Evolutionary conservation across 2,888 invertebrate genomes (phyloP).

Genomic region (Loripinus fragilis): DNA sequence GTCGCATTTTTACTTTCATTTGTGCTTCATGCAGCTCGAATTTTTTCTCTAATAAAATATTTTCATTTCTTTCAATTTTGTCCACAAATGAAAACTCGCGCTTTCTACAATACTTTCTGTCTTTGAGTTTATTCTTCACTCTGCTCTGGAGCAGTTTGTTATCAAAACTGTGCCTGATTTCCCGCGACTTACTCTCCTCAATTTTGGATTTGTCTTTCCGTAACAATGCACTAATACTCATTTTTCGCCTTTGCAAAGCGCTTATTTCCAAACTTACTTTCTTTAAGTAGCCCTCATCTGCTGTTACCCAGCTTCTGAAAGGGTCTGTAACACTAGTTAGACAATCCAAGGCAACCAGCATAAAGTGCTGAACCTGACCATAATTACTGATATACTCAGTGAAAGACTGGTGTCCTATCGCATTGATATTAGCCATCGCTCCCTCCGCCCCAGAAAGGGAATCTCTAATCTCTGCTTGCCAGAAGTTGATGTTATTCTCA

Average conservation of each 20-base stretch:
- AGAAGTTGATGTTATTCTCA: conserved; percentile 73
- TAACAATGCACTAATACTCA: conserved; percentile 59
- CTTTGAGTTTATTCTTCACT: conserved; percentile 50
- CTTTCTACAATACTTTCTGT: conserved; percentile 63
- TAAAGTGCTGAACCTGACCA: conserved; percentile 67
- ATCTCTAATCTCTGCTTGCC: conserved; percentile 64
- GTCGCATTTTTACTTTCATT: conserved; percentile 51
- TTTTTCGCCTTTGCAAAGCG: conserved; percentile 58
- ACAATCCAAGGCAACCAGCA: conserved; percentile 68
- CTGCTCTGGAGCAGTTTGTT: conserved; percentile 57
- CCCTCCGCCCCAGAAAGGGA: conserved; percentile 57
- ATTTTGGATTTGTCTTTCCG: conserved; percentile 58
- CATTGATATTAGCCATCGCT: conserved; percentile 47
- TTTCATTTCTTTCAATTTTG: conserved; percentile 60
- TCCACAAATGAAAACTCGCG: conserved; percentile 63
- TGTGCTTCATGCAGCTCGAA: conserved; percentile 56
- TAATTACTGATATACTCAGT: conserved; percentile 69
- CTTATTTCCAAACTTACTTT: conserved; percentile 72
- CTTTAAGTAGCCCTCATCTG: conserved; percentile 75
- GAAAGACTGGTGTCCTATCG: conserved; percentile 49
- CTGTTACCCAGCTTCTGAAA: conserved; percentile 75
- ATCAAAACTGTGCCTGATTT: conserved; percentile 54
- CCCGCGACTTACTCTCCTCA: conserved; percentile 61
- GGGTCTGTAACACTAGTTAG: conserved; percentile 68
- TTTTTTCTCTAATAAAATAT: conserved; percentile 61